Evolutionary conservation across 2,113 vertebrate genomes (phyloP).

Genomic region (Pontoporia blainvillei): DNA sequence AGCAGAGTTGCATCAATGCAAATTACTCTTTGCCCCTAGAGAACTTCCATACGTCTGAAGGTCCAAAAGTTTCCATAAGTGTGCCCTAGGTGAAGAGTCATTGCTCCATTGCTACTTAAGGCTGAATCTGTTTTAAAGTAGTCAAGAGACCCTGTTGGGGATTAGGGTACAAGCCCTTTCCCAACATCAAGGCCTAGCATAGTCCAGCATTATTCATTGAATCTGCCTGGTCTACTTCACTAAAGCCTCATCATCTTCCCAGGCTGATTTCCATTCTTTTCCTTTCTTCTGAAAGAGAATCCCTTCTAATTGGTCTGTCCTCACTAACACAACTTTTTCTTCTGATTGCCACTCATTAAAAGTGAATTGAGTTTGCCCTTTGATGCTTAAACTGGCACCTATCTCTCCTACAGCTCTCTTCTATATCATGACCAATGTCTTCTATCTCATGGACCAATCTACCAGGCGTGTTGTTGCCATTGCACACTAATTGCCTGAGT

Average conservation of each 20-base stretch:
- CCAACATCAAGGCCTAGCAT: neutral
- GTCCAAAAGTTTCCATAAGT: neutral
- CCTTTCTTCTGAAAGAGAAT: neutral
- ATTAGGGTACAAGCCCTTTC: neutral
- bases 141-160: neutral
- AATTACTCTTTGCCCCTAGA: neutral
- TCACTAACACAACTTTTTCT: neutral
- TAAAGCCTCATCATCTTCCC: constrained; percentile 9
- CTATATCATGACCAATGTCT: neutral
- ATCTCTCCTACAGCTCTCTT: neutral
- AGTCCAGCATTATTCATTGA: neutral
- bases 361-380: neutral
- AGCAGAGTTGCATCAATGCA: neutral
- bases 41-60: neutral
- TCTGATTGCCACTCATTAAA: neutral
- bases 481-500: neutral
- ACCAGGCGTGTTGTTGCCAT: neutral
- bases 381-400: neutral
- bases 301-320: neutral
- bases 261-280: neutral
- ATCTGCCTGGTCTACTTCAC: neutral
- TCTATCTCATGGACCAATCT: neutral
- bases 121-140: neutral
- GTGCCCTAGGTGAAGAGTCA: neutral
- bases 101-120: neutral